These are phyloP conservation scores for Pimephales promelas DNA, from an alignment of 2,113 vertebrate species.

Conservation along the genomic window DNA sequence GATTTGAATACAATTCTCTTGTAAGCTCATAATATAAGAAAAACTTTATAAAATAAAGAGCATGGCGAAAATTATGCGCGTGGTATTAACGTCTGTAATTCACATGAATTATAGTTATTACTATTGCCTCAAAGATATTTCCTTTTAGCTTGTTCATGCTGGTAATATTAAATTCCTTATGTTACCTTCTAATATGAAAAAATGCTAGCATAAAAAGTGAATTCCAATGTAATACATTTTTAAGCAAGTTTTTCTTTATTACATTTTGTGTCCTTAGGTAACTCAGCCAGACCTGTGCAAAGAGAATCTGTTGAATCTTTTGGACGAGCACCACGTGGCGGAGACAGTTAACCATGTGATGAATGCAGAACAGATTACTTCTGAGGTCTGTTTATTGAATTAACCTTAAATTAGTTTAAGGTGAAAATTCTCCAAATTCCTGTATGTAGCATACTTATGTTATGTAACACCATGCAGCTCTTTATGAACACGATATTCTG, in stretches of 20 bases:
- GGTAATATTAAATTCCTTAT: neutral
- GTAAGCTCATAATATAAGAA: neutral
- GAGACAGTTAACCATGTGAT: slow-evolving; percentile 19
- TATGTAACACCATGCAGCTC: neutral
- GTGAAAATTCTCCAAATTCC: no score
- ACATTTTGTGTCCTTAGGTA: slow-evolving; percentile 35
- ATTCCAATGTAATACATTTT: neutral
- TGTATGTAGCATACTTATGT: neutral
- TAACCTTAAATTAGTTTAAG: neutral
- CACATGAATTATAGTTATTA: neutral
- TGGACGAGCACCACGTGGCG: slow-evolving; percentile 4
- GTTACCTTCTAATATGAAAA: neutral
- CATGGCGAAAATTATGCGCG: no score
- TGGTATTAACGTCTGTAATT: neutral
- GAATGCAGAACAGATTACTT: neutral
- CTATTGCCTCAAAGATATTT: neutral
- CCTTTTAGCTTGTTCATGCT: neutral
- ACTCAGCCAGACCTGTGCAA: slow-evolving; percentile 4
- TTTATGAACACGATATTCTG: neutral
- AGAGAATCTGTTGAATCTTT: slow-evolving; percentile 32
- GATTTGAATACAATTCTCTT: slow-evolving; percentile 5
- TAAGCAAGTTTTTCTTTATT: neutral
- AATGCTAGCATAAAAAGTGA: neutral
- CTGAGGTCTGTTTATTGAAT: slow-evolving; percentile 39
- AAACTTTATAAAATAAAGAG: no score